phyloP scores from a whole-genome alignment of 2,113 vertebrate genomes.

The Phycodurus eques region DNA sequence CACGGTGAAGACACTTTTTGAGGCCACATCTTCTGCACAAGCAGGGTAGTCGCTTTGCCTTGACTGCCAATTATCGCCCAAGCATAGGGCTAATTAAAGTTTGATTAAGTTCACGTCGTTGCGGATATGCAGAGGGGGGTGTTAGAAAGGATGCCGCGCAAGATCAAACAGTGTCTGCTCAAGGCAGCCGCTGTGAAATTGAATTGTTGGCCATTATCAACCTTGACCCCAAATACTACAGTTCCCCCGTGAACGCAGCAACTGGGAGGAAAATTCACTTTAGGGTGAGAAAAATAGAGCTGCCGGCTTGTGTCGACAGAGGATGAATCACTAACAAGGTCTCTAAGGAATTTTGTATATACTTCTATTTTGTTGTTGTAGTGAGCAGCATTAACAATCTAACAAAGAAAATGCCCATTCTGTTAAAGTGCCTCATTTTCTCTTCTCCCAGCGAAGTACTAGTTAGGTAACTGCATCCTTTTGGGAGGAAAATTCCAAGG shows the following conservation, averaged over 20 bases:
- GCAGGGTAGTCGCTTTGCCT: slow-evolving; percentile 47
- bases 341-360: slow-evolving; percentile 37
- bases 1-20: slow-evolving; percentile 37
- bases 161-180: slow-evolving; percentile 68
- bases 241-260: slow-evolving; percentile 29
- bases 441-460: not conserved
- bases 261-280: slow-evolving; percentile 34
- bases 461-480: not conserved
- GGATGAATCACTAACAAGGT: slow-evolving; percentile 51
- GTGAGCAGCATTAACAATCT: not conserved
- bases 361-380: slow-evolving; percentile 16
- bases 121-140: slow-evolving; percentile 63
- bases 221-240: slow-evolving; percentile 59
- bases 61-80: slow-evolving; percentile 71
- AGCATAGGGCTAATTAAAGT: slow-evolving; percentile 75
- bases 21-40: slow-evolving; percentile 31
- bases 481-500: slow-evolving; percentile 25
- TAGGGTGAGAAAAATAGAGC: slow-evolving; percentile 28
- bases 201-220: slow-evolving; percentile 68
- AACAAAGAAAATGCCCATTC: not conserved
- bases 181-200: slow-evolving; percentile 74
- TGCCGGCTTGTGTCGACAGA: slow-evolving; percentile 18
- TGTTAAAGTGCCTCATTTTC: not conserved
- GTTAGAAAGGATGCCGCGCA: slow-evolving; percentile 44
- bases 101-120: slow-evolving; percentile 71